These are phyloP conservation scores for Cyaniris semiargus DNA, from an alignment of 2,888 invertebrate genomes.

Conservation along the genomic window DNA sequence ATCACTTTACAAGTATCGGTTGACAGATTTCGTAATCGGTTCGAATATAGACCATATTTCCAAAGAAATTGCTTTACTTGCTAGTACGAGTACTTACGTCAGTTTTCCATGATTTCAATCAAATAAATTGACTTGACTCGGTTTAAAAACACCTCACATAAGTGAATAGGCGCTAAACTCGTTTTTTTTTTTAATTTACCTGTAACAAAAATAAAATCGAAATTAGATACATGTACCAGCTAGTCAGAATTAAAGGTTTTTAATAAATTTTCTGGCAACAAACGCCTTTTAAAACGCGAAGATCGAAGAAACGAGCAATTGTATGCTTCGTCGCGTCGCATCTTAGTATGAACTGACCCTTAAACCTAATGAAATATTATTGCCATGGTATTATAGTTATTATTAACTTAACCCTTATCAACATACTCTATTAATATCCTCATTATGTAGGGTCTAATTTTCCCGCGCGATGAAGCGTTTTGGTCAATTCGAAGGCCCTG, in stretches of 20 bases:
- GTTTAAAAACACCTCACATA: too few species aligned
- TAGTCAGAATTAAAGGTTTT: not conserved
- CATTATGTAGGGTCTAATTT: not conserved
- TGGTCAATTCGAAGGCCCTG: conserved; percentile 37
- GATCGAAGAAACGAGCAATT: too few species aligned
- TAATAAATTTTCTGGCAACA: too few species aligned
- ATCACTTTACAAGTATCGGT: conserved; percentile 20
- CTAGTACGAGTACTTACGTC: too few species aligned
- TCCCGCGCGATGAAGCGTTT: conserved; percentile 30
- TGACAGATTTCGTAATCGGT: conserved; percentile 11
- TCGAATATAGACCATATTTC: not conserved
- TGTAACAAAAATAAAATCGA: conserved; percentile 2
- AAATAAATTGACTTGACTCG: too few species aligned
- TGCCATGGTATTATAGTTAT: not conserved
- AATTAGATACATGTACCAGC: not conserved
- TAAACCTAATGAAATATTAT: too few species aligned
- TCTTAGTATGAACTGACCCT: too few species aligned
- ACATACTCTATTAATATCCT: conserved; percentile 7
- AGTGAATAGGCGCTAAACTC: not conserved
- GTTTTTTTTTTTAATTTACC: not conserved
- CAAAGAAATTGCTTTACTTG: not conserved
- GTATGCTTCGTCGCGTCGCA: too few species aligned
- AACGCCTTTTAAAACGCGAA: too few species aligned
- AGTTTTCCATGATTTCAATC: too few species aligned
- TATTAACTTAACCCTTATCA: not conserved